Conservation (phyloP, 2,113 vertebrate genomes). For the Coryphaenoides rupestris region DNA sequence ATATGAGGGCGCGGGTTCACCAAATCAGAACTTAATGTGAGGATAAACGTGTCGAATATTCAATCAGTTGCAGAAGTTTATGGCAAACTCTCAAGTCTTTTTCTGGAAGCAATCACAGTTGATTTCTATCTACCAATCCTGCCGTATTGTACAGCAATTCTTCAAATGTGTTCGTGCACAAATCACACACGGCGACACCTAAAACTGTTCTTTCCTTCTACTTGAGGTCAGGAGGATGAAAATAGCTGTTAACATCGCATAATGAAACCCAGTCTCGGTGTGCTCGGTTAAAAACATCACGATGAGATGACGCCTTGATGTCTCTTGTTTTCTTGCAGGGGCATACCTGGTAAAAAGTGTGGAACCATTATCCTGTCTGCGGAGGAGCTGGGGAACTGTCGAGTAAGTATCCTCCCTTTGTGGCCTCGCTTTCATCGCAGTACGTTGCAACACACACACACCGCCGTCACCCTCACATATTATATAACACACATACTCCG, state of each 20-base stretch:
- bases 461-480: too few relatives aligned
- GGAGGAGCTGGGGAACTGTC: slow-evolving; percentile 91
- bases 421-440: neutral
- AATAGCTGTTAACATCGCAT: too few relatives aligned
- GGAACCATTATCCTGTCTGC: slow-evolving; percentile 87
- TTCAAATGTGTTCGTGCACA: too few relatives aligned
- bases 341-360: slow-evolving; percentile 90
- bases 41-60: neutral
- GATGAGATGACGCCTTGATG: neutral
- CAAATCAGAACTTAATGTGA: neutral
- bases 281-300: neutral
- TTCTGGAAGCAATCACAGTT: slow-evolving; percentile 5
- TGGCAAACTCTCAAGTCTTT: neutral
- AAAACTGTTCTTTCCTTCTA: too few relatives aligned
- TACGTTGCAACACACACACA: neutral
- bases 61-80: neutral
- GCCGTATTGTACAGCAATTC: neutral
- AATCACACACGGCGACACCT: too few relatives aligned
- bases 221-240: too few relatives aligned
- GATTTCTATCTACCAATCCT: neutral
- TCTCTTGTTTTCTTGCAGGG: slow-evolving; percentile 64
- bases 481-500: slow-evolving; percentile 25
- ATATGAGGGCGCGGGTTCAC: too few relatives aligned
- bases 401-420: slow-evolving; percentile 70
- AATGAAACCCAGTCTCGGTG: neutral